phyloP scores from a whole-genome alignment of 1,140 invertebrate species.

The Aporrectodea caliginosa region DNA sequence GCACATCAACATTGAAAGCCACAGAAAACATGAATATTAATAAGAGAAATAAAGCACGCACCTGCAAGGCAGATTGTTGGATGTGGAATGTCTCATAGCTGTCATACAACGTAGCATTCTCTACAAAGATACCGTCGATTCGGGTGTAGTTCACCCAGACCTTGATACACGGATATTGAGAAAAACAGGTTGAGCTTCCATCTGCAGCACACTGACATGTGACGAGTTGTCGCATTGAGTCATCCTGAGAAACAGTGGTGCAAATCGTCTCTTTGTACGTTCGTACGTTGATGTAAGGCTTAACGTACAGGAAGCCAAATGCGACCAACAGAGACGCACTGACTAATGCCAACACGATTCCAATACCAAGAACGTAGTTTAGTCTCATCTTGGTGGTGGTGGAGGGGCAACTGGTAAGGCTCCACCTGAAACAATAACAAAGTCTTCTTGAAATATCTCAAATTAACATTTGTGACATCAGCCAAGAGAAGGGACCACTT shows the following conservation, averaged over 20 bases:
- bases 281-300: slow-evolving; percentile 27
- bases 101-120: slow-evolving; percentile 29
- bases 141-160: slow-evolving; percentile 26
- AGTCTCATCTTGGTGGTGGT: slow-evolving; percentile 21
- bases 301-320: slow-evolving; percentile 28
- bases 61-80: slow-evolving; percentile 21
- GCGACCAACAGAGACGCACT: slow-evolving; percentile 29
- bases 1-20: no score
- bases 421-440: no score
- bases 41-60: no score
- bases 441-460: no score
- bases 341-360: slow-evolving; percentile 30
- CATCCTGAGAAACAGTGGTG: neutral
- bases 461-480: no score
- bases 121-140: slow-evolving; percentile 1
- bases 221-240: neutral
- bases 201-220: slow-evolving; percentile 24
- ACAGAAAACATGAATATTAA: no score
- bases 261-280: slow-evolving; percentile 15
- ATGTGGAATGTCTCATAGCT: slow-evolving; percentile 30
- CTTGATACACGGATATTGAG: slow-evolving; percentile 23
- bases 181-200: slow-evolving; percentile 23
- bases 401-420: no score
- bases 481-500: no score
- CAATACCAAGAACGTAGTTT: slow-evolving; percentile 30